Base-by-base conservation (phyloP, 2,888 invertebrate genomes). In the Netelia melanura region DNA sequence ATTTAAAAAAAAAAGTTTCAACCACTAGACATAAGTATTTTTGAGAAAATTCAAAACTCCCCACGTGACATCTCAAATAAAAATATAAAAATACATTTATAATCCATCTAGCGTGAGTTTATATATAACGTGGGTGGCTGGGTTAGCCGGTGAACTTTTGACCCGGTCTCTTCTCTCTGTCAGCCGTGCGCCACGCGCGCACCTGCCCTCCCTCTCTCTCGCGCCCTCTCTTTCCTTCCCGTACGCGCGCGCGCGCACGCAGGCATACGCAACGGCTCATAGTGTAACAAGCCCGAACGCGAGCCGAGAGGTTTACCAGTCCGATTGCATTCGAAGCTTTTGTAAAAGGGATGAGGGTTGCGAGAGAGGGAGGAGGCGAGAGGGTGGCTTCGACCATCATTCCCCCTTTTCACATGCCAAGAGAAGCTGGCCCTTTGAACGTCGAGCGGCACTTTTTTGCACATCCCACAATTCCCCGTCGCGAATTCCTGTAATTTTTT, bases 101-200 rank as follows among this genome's bases (percentile, higher is more conserved):
- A 17, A 30, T 23, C 1, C 17, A 14, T 65, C 21, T n/a, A 38
- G 11, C 25, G 44, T 23, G 25, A 43, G 44, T 52, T 52, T 61
- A 43, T 70, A 14, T 61, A 43, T 78, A 52, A 48, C 30, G 38
- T 71, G 62, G 71, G 0, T 70, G 78, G 74, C 84, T 78, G 86
- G 88, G 86, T 89, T 86, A 88, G 86, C 85, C 86, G 87, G 88
- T 89, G 88, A 89, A 89, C 88, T 89, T 89, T 89, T 89, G 88
- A 89, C 88, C 88, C 82, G 83, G 88, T 86, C 79, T 79, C 64
- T 82, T 67, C 85, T 79, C 79, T 76, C 79, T 25, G 79, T 72
- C 65, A 48, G 67, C 25, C 17, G 64, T 30, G 56, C 21, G 23
- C 56, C 56, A 44, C 43, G 79, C 79, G 79, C 79, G 72, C 23